phyloP scores from a whole-genome alignment of 1,140 invertebrate genomes.

The Papilio polyxenes region DNA sequence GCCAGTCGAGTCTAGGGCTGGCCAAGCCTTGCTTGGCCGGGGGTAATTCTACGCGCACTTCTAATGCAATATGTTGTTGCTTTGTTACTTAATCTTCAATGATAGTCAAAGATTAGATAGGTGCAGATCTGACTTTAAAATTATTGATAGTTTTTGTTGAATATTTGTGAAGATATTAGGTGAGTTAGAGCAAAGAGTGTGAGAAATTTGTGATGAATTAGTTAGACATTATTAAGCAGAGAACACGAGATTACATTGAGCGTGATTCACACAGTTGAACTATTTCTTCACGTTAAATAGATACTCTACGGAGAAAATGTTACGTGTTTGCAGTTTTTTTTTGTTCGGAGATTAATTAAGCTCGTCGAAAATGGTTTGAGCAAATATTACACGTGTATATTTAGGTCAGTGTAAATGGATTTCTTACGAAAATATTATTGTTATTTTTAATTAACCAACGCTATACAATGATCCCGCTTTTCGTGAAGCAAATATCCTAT shows the following conservation, averaged over 20 bases:
- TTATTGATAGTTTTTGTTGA: neutral
- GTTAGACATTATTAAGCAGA: neutral
- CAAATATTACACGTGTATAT: neutral
- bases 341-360: neutral
- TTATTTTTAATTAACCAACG: neutral
- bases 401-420: neutral
- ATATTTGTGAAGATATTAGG: too few relatives aligned
- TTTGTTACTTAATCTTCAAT: neutral
- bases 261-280: too few relatives aligned
- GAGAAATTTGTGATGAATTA: neutral
- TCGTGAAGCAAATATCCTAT: neutral
- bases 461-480: neutral
- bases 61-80: constrained; percentile 9
- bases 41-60: neutral
- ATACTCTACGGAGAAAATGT: neutral
- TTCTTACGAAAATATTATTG: constrained; percentile 12
- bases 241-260: too few relatives aligned
- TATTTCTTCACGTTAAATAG: too few relatives aligned
- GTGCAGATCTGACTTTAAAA: neutral
- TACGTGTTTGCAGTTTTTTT: neutral
- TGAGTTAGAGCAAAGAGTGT: too few relatives aligned
- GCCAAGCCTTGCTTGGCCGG: neutral
- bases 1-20: neutral
- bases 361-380: neutral
- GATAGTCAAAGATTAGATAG: neutral